Base-by-base conservation (phyloP, 2,797 vertebrate genomes). In the Pipistrellus pipistrellus region DNA sequence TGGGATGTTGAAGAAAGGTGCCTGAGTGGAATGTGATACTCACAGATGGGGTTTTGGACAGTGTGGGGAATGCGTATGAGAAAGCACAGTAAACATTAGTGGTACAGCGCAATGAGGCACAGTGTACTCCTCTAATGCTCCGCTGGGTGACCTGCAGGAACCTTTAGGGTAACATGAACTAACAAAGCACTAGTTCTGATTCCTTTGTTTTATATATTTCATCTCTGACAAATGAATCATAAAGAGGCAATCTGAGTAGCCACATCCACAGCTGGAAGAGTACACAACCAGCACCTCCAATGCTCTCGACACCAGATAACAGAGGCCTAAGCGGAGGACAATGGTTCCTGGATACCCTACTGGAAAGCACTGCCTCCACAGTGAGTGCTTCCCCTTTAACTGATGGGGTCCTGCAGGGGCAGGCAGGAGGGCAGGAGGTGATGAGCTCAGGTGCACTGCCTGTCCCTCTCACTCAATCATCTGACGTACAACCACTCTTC, bases 381-480 rank as follows among this genome's bases (percentile, higher is more conserved):
- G n/a, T n/a, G 30, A 68, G 57, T 59, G 6, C n/a, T 82, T 44
- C 44, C 44, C 32, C 7, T 69, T 30, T 32, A 64, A 59, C 51
- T 55, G 77, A 23, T 32, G 18, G 30, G 8, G 5, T 71, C 35
- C 23, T 72, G 51, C 2, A 30, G 11, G 30, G 30, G 59, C 59
- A 64, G 10, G 30, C 13, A 18, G 66, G 23, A 14, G 27, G 23
- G 46, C 12, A 71, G n/a, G 75, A 71, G n/a, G 75, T 53, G 4
- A 23, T 0, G 3, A 69, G 35, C 2, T 4, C 57, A 57, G 15
- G 44, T 23, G 20, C 0, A 2, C 48, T 92, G 41, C 1, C 1
- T 30, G 53, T 41, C 8, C 11, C 13, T 30, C 25, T 32, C 41
- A 30, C 18, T 71, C 6, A 32, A 8, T n/a, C 35, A 14, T 25